Evolutionary conservation across 1,140 invertebrate species (phyloP).

Genomic region (Bombus terrestris): DNA sequence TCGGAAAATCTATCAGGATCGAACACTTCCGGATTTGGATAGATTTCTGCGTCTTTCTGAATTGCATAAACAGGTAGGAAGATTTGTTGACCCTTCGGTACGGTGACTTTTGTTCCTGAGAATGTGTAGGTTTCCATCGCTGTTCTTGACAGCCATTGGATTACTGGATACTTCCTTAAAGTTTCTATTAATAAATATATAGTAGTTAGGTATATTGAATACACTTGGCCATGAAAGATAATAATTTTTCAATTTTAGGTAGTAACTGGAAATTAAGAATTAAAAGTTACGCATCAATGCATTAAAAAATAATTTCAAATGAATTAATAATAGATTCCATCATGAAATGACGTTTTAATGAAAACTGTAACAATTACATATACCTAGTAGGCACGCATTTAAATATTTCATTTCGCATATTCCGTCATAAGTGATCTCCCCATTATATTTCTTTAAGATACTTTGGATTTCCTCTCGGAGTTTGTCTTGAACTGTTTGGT

Average conservation of each 20-base stretch:
- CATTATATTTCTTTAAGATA: constrained; percentile 3
- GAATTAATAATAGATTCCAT: not conserved
- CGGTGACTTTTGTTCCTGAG: constrained; percentile 16
- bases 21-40: constrained; percentile 48
- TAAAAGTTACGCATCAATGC: too few species aligned
- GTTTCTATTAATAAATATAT: constrained; percentile 41
- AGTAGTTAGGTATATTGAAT: not conserved
- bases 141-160: constrained; percentile 28
- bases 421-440: constrained; percentile 36
- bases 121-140: constrained; percentile 39
- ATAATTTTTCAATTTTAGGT: not conserved
- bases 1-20: constrained; percentile 51
- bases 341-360: not conserved
- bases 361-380: not conserved
- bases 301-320: not conserved
- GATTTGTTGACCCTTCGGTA: constrained; percentile 26
- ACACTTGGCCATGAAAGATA: not conserved
- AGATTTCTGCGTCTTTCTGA: constrained; percentile 52
- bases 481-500: constrained; percentile 83
- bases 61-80: constrained; percentile 30
- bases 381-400: constrained; percentile 32
- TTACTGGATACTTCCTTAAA: constrained; percentile 53
- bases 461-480: constrained; percentile 81
- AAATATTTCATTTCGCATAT: constrained; percentile 51
- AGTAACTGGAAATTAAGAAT: too few species aligned